Conservation (phyloP, 2,797 vertebrate genomes). For the Micromesistius poutassou region DNA sequence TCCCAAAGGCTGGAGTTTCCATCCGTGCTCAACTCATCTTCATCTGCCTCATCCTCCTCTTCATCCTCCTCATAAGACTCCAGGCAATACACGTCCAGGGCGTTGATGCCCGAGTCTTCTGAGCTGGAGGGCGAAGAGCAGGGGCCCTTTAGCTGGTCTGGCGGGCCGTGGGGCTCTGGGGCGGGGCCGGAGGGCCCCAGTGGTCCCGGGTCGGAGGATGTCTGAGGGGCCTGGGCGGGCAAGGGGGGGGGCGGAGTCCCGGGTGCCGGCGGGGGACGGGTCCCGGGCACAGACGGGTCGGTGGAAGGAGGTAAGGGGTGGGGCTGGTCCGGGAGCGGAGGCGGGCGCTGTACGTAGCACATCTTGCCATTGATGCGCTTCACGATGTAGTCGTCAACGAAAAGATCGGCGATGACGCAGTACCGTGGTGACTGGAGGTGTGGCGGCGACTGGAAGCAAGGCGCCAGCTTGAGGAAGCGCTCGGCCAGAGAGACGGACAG, state of each 20-base stretch:
- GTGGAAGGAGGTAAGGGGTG: constrained; percentile 42
- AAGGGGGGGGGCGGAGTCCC: constrained; percentile 45
- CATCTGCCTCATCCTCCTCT: constrained; percentile 71
- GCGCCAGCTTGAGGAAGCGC: constrained; percentile 89
- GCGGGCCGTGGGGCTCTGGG: constrained; percentile 49
- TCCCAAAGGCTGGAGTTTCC: constrained; percentile 90
- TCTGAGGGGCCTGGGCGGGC: constrained; percentile 24
- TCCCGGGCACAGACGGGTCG: constrained; percentile 49
- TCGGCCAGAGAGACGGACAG: constrained; percentile 87
- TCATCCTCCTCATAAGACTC: constrained; percentile 86
- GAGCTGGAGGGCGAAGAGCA: constrained; percentile 96
- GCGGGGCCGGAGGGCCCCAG: constrained; percentile 33
- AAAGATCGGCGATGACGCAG: constrained; percentile 92
- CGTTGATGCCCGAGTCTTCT: constrained; percentile 96
- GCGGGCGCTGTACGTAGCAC: constrained; percentile 94
- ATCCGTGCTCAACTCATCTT: constrained; percentile 72
- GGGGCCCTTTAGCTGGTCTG: constrained; percentile 79
- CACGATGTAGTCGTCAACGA: constrained; percentile 93
- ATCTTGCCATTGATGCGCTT: constrained; percentile 98
- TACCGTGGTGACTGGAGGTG: constrained; percentile 87
- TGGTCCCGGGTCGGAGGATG: neutral
- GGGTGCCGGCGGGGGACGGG: constrained; percentile 42
- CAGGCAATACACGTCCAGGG: constrained; percentile 86
- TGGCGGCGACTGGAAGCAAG: constrained; percentile 86
- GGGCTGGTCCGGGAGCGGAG: constrained; percentile 65